phyloP scores from a whole-genome alignment of 1,140 invertebrate genomes.

The Littorina saxatilis region DNA sequence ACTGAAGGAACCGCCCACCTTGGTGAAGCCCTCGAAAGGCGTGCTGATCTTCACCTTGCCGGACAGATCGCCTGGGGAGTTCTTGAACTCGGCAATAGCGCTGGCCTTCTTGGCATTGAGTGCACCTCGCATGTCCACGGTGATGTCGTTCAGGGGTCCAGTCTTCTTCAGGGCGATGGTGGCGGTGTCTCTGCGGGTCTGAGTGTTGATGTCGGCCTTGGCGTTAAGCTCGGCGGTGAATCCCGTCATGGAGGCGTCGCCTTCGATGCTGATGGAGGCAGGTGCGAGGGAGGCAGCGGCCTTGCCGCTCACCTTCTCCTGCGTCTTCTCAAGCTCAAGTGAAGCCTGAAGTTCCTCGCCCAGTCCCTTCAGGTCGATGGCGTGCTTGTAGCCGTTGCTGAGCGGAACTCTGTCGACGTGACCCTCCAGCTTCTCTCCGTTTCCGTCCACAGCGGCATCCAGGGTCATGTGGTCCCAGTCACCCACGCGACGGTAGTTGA shows the following conservation, averaged over 20 bases:
- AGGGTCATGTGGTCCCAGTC: not conserved
- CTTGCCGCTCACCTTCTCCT: not conserved
- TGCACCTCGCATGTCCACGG: not conserved
- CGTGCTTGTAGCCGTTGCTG: conserved; percentile 1
- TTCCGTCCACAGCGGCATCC: not conserved
- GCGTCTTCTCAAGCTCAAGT: not conserved
- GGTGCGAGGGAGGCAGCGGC: not conserved
- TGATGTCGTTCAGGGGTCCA: not conserved
- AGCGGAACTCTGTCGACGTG: not conserved
- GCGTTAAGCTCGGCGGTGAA: not conserved
- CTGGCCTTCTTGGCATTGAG: not conserved
- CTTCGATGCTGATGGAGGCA: not conserved
- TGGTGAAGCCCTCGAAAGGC: conserved; percentile 42
- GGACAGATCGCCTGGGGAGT: conserved; percentile 20
- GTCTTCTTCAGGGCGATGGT: not conserved
- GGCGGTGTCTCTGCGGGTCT: not conserved
- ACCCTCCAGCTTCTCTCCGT: not conserved
- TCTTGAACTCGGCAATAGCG: conserved; percentile 13
- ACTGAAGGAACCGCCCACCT: conserved; percentile 46
- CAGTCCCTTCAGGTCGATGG: not conserved
- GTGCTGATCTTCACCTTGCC: conserved; percentile 43
- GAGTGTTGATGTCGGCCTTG: not conserved
- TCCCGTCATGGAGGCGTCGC: not conserved
- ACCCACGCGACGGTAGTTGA: not conserved
- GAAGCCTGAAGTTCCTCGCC: too few species aligned